phyloP scores from a whole-genome alignment of 2,113 vertebrate species.

The Phocoena phocoena region DNA sequence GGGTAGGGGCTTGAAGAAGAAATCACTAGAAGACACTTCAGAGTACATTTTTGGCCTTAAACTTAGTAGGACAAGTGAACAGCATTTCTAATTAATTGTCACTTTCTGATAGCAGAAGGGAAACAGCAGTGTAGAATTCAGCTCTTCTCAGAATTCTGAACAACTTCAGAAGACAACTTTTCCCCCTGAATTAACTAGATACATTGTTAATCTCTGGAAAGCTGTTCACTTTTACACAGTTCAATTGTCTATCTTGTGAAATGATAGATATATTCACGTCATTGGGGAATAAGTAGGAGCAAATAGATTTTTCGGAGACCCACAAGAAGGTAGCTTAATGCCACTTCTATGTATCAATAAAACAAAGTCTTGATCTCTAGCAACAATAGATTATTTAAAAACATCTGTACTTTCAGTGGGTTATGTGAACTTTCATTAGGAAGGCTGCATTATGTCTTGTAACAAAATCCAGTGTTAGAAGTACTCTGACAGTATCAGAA shows the following conservation, averaged over 20 bases:
- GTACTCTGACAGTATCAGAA: not conserved
- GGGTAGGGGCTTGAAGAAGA: not conserved
- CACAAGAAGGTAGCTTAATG: constrained; percentile 10
- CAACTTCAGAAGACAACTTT: not conserved
- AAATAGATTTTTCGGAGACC: not conserved
- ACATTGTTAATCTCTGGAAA: constrained; percentile 27
- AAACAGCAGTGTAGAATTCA: not conserved
- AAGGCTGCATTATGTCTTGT: not conserved
- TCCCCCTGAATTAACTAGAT: not conserved
- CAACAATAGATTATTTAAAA: constrained; percentile 39
- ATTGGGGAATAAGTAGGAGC: not conserved
- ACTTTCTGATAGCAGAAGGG: not conserved
- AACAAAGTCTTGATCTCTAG: constrained; percentile 38
- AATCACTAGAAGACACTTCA: not conserved
- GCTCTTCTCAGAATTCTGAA: not conserved
- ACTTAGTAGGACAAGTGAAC: not conserved
- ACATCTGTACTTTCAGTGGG: not conserved
- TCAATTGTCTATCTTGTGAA: not conserved
- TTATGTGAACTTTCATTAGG: not conserved
- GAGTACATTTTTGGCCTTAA: not conserved
- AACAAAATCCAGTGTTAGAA: constrained; percentile 31
- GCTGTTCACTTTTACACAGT: not conserved
- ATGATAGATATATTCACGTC: constrained; percentile 1
- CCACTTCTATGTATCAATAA: not conserved
- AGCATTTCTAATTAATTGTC: not conserved